Percentiles rank a stretch among this genome's conserved stretches.
phyloP scores from a whole-genome alignment of 2,888 invertebrate species.

The Apodemia mormo region DNA sequence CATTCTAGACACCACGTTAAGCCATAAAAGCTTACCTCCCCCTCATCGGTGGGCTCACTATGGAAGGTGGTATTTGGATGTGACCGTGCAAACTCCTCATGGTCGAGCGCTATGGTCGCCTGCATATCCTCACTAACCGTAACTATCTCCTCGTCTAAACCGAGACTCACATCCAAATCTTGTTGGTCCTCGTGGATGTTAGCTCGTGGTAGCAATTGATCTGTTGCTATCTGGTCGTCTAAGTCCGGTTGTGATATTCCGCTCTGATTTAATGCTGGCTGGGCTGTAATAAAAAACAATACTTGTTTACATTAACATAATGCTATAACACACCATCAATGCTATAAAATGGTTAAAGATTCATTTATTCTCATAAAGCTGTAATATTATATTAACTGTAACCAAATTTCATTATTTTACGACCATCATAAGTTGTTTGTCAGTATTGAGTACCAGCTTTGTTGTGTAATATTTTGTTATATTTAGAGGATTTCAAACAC shows the following conservation, averaged over 20 bases:
- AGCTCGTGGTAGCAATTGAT: conserved; percentile 51
- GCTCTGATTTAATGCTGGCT: conserved; percentile 55
- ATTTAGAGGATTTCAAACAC: too few species aligned
- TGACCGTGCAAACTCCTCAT: conserved; percentile 74
- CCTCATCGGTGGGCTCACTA: conserved; percentile 68
- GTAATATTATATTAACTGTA: too few species aligned
- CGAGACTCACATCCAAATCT: conserved; percentile 57
- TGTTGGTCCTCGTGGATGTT: conserved; percentile 41
- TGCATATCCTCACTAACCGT: conserved; percentile 66
- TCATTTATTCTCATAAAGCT: too few species aligned
- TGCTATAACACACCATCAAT: too few species aligned
- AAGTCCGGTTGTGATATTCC: conserved; percentile 63
- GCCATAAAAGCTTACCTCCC: conserved; percentile 48
- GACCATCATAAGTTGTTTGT: too few species aligned
- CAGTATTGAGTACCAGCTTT: too few species aligned
- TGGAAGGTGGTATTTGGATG: conserved; percentile 79
- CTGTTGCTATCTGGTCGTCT: conserved; percentile 72
- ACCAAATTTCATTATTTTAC: too few species aligned
- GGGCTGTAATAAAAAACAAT: conserved; percentile 49
- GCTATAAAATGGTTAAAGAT: too few species aligned
- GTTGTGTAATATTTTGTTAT: too few species aligned
- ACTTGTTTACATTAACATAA: too few species aligned
- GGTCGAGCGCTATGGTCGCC: conserved; percentile 63
- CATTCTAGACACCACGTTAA: conserved; percentile 16
- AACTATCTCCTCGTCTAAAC: conserved; percentile 69